Percentiles rank a stretch among this genome's conserved stretches.
Conservation (phyloP, 2,113 vertebrate genomes). For the Rhadina sibilatrix region DNA sequence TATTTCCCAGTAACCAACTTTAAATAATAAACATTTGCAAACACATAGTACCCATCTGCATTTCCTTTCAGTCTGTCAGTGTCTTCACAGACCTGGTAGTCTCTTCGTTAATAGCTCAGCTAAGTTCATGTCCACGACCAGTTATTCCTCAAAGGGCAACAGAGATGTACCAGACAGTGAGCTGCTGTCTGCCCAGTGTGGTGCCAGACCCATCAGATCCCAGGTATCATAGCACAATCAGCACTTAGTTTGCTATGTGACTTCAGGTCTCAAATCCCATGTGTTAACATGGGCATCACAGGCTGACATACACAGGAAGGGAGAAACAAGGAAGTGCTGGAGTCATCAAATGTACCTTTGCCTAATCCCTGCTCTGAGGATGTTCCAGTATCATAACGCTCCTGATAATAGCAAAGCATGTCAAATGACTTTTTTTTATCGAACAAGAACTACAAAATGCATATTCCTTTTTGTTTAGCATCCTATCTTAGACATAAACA, state of each 20-base stretch:
- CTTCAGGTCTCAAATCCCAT: background rate
- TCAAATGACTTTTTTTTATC: background rate
- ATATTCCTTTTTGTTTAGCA: background rate
- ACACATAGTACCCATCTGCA: background rate
- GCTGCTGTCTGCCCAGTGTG: background rate
- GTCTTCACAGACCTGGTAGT: background rate
- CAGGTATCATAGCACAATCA: background rate
- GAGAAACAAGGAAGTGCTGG: background rate
- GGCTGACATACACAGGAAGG: background rate
- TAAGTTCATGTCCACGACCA: background rate
- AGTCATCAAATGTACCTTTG: background rate
- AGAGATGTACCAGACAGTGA: background rate
- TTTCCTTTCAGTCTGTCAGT: background rate
- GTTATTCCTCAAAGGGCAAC: background rate
- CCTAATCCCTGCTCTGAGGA: background rate
- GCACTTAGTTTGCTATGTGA: background rate
- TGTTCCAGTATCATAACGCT: too few species aligned
- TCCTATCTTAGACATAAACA: background rate
- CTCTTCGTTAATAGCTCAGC: background rate
- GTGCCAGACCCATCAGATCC: background rate
- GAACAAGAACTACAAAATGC: background rate
- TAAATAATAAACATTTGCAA: constrained; percentile 47
- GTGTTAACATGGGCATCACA: fast-evolving
- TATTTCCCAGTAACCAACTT: background rate
- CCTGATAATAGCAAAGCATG: background rate